These are phyloP conservation scores for Biston betularia DNA, from an alignment of 2,888 invertebrate genomes.

Conservation along the genomic window DNA sequence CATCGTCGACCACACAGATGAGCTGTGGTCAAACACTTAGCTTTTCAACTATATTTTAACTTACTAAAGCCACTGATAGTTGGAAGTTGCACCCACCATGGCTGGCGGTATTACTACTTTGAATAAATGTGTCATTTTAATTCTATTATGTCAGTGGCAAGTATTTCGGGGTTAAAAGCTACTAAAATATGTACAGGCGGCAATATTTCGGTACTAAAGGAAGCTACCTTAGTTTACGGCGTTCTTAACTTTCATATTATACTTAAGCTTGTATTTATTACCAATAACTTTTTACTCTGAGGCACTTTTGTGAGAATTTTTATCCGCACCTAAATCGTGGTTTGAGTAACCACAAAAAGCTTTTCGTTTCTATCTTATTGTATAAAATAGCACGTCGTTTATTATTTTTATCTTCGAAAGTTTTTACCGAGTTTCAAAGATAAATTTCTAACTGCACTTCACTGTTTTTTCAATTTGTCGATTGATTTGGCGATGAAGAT, in stretches of 20 bases:
- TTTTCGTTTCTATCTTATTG: conserved; percentile 33
- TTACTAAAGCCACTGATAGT: too few species aligned
- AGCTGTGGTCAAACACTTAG: too few species aligned
- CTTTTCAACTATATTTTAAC: too few species aligned
- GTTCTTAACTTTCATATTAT: conserved; percentile 43
- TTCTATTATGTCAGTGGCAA: conserved; percentile 9
- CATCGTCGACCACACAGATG: too few species aligned
- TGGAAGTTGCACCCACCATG: too few species aligned
- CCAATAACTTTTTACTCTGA: conserved; percentile 43
- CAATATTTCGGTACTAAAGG: conserved; percentile 25
- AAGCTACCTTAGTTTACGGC: conserved; percentile 36
- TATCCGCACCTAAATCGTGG: conserved; percentile 40
- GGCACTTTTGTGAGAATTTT: conserved; percentile 43
- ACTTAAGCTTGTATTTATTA: conserved; percentile 45
- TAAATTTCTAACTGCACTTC: too few species aligned
- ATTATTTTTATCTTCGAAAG: background rate
- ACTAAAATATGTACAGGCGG: conserved; percentile 28
- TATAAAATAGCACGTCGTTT: conserved; percentile 5
- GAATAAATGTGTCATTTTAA: too few species aligned
- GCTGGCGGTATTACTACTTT: too few species aligned
- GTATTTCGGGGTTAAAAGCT: conserved; percentile 13
- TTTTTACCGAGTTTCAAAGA: background rate
- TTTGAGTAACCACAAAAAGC: conserved; percentile 37
- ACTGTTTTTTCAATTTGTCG: too few species aligned
- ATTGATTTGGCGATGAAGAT: too few species aligned